Percentiles rank a stretch among this genome's conserved stretches.
phyloP scores from a whole-genome alignment of 2,113 vertebrate genomes.

The Mesocricetus auratus region DNA sequence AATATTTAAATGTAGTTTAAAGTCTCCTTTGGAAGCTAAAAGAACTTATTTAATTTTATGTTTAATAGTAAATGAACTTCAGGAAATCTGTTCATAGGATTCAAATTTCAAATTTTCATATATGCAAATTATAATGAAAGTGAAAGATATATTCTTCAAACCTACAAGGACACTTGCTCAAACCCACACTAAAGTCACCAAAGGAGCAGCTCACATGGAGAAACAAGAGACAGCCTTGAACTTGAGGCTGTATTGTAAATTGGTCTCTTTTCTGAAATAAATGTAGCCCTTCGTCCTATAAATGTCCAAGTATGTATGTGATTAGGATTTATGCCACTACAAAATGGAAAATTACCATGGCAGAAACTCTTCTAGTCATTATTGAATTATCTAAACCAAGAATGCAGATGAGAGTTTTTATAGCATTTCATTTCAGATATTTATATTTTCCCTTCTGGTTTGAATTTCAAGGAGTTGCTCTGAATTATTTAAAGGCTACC shows the following conservation, averaged over 20 bases:
- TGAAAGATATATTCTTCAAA: not conserved
- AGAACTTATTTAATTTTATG: not conserved
- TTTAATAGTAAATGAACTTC: not conserved
- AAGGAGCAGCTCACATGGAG: not conserved
- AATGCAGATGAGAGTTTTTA: constrained; percentile 49
- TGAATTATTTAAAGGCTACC: constrained; percentile 62
- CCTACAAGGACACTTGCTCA: not conserved
- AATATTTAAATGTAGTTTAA: no score
- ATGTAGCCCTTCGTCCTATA: not conserved
- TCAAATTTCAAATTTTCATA: constrained; percentile 3
- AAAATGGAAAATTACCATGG: not conserved
- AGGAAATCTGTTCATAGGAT: not conserved
- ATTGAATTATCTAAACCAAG: constrained; percentile 29
- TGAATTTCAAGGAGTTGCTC: constrained; percentile 52
- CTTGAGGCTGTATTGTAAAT: not conserved
- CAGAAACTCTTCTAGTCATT: not conserved
- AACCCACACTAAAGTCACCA: not conserved
- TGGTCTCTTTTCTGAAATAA: not conserved
- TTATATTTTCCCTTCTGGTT: constrained; percentile 58
- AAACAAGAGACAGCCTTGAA: not conserved
- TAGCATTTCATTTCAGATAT: constrained; percentile 19
- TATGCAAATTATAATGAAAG: not conserved
- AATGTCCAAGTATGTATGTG: not conserved
- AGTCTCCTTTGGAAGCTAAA: not conserved
- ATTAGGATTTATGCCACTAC: not conserved